Evolutionary conservation across 2,797 vertebrate species (phyloP), one percentile per base, ranked within the genome.

Genomic region (Danionella dracula): DNA sequence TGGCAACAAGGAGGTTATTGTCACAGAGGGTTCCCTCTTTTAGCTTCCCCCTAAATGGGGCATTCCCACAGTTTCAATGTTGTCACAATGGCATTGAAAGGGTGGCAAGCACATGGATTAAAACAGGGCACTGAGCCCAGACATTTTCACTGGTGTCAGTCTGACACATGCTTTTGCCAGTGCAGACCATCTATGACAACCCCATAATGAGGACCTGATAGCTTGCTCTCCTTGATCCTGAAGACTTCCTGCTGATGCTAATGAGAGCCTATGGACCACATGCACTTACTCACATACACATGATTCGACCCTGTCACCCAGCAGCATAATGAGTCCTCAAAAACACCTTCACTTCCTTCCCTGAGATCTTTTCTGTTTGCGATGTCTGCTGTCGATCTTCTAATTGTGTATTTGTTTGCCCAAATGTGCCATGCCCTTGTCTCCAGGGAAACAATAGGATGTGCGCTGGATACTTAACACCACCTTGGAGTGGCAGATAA

Each of bases 121-220:
- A 57, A 45, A 49, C 57, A 31, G 35, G 57, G 13, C 61, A 60
- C 62, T 60, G 53, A 53, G 44, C 57, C 73, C 48, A 73, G 74
- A 74, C 73, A 3, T 1, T 59, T 27, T 27, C 82, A 85, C 80
- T 67, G 69, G 57, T 80, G 84, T 82, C 81, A 82, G 80, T 75
- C 76, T 82, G 77, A 86, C 82, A 77, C 80, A 76, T 73, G 80
- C 77, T 69, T 82, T 79, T 80, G 59, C 68, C 80, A 79, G 77
- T 78, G 78, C 56, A 21, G 76, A 57, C 21, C 60, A 73, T 83
- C 70, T 75, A 75, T 85, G 82, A 79, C 83, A 27, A 83, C 77
- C 78, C 79, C 77, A 84, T 91, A 89, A 91, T 90, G 88, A 90
- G 88, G 78, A 82, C 84, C 81, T 75, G 79, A 84, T 84, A 86